These are phyloP conservation scores for Megastigmus dorsalis DNA, from an alignment of 2,888 invertebrate genomes.

Conservation along the genomic window DNA sequence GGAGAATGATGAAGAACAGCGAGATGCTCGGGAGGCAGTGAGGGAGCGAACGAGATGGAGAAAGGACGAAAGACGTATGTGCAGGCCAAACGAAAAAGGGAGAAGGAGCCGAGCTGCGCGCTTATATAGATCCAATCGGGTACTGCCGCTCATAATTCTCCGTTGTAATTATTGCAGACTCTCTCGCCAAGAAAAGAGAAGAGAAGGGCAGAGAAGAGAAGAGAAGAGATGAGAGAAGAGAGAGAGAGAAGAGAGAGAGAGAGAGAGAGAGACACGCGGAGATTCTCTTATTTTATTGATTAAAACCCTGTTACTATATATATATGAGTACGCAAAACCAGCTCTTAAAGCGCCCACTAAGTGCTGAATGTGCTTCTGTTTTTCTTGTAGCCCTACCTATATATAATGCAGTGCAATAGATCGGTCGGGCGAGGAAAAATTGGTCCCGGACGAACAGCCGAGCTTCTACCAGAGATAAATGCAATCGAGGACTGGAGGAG, in stretches of 20 bases:
- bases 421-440: no score
- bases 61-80: slow-evolving; percentile 19
- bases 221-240: not conserved
- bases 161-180: slow-evolving; percentile 69
- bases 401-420: no score
- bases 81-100: not conserved
- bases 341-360: no score
- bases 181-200: not conserved
- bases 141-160: slow-evolving; percentile 71
- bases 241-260: slow-evolving; percentile 63
- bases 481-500: no score
- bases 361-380: no score
- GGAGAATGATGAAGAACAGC: slow-evolving; percentile 36
- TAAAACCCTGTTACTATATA: slow-evolving; percentile 66
- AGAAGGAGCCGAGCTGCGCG: slow-evolving; percentile 57
- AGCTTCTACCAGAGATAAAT: no score
- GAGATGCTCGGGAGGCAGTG: not conserved
- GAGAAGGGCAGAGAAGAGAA: slow-evolving; percentile 61
- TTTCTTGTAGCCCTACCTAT: no score
- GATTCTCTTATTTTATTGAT: slow-evolving; percentile 72
- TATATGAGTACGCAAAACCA: not conserved
- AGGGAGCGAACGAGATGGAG: no score
- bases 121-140: slow-evolving; percentile 71
- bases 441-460: no score
- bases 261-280: slow-evolving; percentile 54